These are phyloP conservation scores for Agrypnia vestita DNA, from an alignment of 1,140 invertebrate genomes.

Conservation along the genomic window DNA sequence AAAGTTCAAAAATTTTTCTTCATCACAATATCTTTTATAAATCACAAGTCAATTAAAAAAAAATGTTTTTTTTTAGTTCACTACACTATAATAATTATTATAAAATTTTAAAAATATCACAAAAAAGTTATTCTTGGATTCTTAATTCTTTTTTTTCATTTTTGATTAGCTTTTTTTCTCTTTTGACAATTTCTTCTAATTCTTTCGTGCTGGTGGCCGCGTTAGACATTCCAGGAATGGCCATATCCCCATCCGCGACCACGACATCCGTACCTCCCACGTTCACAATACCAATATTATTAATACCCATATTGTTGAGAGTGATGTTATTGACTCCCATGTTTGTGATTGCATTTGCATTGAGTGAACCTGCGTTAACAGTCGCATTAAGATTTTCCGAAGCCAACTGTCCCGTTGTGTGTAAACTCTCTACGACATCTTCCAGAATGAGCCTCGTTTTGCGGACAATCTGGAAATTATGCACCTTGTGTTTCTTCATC, in stretches of 20 bases:
- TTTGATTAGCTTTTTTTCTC: conserved; percentile 35
- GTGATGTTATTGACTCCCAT: conserved; percentile 36
- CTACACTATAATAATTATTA: no score
- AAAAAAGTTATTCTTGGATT: not conserved
- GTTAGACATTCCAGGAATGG: conserved; percentile 25
- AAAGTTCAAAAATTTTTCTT: no score
- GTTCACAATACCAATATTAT: conserved; percentile 26
- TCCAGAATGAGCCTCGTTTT: conserved; percentile 30
- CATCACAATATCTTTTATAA: no score
- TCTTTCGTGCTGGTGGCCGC: conserved; percentile 34
- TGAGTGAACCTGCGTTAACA: not conserved
- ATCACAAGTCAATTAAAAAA: no score
- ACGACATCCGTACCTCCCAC: conserved; percentile 27
- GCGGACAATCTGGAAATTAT: conserved; percentile 30
- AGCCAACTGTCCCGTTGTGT: conserved; percentile 10
- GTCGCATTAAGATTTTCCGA: conserved; percentile 13
- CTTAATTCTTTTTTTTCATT: conserved; percentile 35
- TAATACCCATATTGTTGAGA: conserved; percentile 15
- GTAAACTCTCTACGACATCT: conserved; percentile 33
- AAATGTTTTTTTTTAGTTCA: no score
- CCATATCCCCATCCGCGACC: conserved; percentile 17
- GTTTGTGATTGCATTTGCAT: conserved; percentile 23
- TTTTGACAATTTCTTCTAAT: conserved; percentile 31
- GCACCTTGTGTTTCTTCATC: conserved; percentile 36
- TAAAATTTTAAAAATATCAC: no score